Conservation (phyloP, 2,113 vertebrate species). For the Antigone vipio region DNA sequence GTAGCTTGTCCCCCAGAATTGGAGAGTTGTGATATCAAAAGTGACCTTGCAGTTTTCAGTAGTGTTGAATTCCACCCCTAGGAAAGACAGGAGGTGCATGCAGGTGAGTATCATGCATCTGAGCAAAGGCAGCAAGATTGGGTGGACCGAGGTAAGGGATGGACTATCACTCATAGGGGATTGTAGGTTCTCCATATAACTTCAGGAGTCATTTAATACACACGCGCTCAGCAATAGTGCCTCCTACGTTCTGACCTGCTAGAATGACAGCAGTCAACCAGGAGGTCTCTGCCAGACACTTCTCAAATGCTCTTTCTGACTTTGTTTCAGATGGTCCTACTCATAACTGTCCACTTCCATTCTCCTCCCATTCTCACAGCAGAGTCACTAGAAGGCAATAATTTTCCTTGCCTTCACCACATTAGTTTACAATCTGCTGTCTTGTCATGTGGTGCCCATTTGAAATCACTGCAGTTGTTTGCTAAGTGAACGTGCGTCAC, state of each 20-base stretch:
- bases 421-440: background rate
- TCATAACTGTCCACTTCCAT: background rate
- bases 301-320: background rate
- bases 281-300: background rate
- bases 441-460: background rate
- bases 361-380: background rate
- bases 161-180: background rate
- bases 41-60: slow-evolving; percentile 40
- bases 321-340: background rate
- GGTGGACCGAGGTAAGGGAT: background rate
- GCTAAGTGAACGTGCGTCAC: background rate
- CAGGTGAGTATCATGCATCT: background rate
- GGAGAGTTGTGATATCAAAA: slow-evolving; percentile 16
- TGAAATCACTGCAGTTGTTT: background rate
- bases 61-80: slow-evolving; percentile 44
- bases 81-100: background rate
- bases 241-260: background rate
- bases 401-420: background rate
- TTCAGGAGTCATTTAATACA: background rate
- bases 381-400: background rate
- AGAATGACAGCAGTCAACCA: background rate
- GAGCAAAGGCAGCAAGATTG: background rate
- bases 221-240: rapidly evolving
- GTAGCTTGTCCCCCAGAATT: slow-evolving; percentile 17
- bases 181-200: background rate